Percentiles rank a stretch among this genome's conserved stretches.
Evolutionary conservation across 2,888 invertebrate genomes (phyloP).

Genomic region (Tetropium fuscum): DNA sequence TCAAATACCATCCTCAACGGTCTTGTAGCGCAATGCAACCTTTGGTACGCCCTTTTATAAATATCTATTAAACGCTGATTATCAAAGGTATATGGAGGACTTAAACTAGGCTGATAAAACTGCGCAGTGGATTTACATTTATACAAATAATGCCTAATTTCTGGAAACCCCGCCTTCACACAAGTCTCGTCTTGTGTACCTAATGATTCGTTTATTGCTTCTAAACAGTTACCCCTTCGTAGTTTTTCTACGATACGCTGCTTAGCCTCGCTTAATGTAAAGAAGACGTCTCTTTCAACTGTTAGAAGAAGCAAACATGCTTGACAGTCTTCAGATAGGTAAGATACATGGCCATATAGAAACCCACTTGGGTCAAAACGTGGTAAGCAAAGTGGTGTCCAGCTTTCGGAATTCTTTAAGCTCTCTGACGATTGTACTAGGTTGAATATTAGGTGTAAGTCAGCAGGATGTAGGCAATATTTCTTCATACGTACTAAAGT

Average conservation of each 20-base stretch:
- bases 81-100: slow-evolving; percentile 77
- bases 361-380: slow-evolving; percentile 97
- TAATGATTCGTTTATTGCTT: slow-evolving; percentile 88
- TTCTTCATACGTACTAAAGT: slow-evolving; percentile 96
- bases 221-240: slow-evolving; percentile 81
- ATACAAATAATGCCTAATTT: slow-evolving; percentile 94
- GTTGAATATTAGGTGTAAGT: slow-evolving; percentile 94
- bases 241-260: slow-evolving; percentile 84
- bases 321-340: slow-evolving; percentile 93
- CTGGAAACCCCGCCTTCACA: slow-evolving; percentile 78
- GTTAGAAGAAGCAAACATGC: slow-evolving; percentile 93
- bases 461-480: slow-evolving; percentile 92
- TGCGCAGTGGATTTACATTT: slow-evolving; percentile 94
- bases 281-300: slow-evolving; percentile 93
- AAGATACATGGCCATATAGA: slow-evolving; percentile 96
- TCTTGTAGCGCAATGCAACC: slow-evolving; percentile 81
- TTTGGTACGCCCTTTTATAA: slow-evolving; percentile 80
- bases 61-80: slow-evolving; percentile 70
- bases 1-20: slow-evolving; percentile 91
- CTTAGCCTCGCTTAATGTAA: slow-evolving; percentile 90
- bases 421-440: slow-evolving; percentile 95
- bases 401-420: slow-evolving; percentile 95
- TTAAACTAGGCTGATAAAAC: slow-evolving; percentile 83
- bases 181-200: slow-evolving; percentile 72
- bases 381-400: slow-evolving; percentile 98